A percentile compares a stretch with the other conserved stretches of the same genome.
phyloP scores from a whole-genome alignment of 2,113 vertebrate genomes.

The Origma solitaria region DNA sequence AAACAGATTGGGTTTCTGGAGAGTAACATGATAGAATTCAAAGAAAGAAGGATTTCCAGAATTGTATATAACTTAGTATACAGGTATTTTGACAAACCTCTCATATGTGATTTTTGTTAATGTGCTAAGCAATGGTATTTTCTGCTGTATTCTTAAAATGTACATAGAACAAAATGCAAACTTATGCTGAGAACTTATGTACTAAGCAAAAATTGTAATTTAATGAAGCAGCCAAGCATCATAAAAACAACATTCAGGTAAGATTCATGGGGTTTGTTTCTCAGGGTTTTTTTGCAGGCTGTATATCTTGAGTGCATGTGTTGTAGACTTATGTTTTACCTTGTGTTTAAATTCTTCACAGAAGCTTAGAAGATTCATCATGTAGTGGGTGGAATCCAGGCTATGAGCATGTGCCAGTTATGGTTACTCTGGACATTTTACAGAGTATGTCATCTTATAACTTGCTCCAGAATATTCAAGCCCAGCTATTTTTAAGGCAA shows the following conservation, averaged over 20 bases:
- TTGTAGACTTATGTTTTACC: neutral
- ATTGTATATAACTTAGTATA: slow-evolving; percentile 18
- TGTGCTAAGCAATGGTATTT: slow-evolving; percentile 39
- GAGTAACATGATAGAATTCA: neutral
- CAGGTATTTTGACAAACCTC: neutral
- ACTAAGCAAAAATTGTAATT: neutral
- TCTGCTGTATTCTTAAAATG: slow-evolving; percentile 23
- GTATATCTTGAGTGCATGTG: neutral
- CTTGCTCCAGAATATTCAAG: neutral
- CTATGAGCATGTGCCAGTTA: neutral
- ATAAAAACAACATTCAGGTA: neutral
- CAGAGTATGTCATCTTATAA: neutral
- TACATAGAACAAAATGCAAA: slow-evolving; percentile 30
- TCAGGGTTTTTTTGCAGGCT: neutral
- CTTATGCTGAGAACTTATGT: neutral
- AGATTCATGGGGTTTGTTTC: neutral
- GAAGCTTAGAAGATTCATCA: neutral
- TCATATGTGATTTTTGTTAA: slow-evolving; percentile 18
- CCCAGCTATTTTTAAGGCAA: neutral
- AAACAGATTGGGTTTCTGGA: neutral
- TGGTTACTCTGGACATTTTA: neutral
- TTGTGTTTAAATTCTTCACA: neutral
- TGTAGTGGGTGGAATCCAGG: neutral
- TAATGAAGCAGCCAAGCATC: neutral
- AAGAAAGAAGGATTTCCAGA: neutral